Percentiles rank a stretch among this genome's conserved stretches.
Conservation (phyloP, 2,888 invertebrate species). For the Apamea anceps region DNA sequence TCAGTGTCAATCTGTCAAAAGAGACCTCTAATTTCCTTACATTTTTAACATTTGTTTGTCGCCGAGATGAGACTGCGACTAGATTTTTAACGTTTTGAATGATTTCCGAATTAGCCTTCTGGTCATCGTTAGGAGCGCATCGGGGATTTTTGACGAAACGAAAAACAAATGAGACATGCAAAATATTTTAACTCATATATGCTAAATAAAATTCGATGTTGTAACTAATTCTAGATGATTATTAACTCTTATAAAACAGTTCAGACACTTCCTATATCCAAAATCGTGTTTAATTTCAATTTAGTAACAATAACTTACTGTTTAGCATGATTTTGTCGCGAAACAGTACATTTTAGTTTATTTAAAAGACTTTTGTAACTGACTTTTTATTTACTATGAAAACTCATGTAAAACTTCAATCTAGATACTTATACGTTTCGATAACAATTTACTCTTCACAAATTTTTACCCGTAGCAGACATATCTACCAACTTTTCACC, state of each 20-base stretch:
- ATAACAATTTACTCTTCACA: not conserved
- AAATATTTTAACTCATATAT: not conserved
- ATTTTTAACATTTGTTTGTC: too few relatives aligned
- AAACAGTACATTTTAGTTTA: not conserved
- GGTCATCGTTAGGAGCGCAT: constrained; percentile 27
- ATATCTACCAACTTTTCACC: not conserved
- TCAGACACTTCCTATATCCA: too few relatives aligned
- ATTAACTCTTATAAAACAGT: not conserved
- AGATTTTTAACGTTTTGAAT: too few relatives aligned
- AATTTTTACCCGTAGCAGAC: not conserved
- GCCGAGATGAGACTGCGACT: too few relatives aligned
- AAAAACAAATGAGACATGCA: constrained; percentile 39
- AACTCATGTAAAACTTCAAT: not conserved
- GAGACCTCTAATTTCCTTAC: too few relatives aligned
- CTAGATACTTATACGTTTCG: not conserved
- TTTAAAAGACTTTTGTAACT: not conserved
- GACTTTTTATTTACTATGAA: not conserved
- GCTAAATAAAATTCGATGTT: not conserved
- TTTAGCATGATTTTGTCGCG: not conserved
- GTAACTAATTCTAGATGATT: not conserved
- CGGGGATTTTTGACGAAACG: constrained; percentile 15
- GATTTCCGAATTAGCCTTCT: not conserved
- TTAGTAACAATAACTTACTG: not conserved
- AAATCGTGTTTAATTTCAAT: not conserved
- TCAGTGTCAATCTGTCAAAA: too few relatives aligned